Evolutionary conservation across 2,888 invertebrate genomes (phyloP).

Genomic region (Norana najaformis): DNA sequence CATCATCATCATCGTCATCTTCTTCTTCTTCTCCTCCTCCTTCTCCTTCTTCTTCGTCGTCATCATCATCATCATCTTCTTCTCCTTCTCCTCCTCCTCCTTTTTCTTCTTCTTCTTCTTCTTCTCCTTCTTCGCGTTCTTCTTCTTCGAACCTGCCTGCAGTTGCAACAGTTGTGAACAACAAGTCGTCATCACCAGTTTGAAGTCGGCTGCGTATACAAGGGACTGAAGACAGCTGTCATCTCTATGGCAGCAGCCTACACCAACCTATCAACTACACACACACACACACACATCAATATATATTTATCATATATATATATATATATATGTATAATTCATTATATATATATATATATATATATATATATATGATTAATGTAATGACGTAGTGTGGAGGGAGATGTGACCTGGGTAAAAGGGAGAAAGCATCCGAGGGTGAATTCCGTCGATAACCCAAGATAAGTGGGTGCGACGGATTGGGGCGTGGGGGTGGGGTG

Average conservation of each 20-base stretch:
- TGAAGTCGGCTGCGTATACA: too few species aligned
- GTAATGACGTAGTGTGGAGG: background rate
- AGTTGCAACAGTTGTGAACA: background rate
- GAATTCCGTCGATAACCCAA: background rate
- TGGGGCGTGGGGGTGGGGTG: background rate
- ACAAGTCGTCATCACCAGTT: slow-evolving; percentile 26
- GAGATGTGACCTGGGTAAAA: background rate
- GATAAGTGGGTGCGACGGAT: background rate
- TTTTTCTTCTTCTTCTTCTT: background rate
- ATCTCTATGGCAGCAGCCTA: too few species aligned
- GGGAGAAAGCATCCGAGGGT: background rate
- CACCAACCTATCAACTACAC: too few species aligned
- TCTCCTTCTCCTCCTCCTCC: background rate
- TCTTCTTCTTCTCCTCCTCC: background rate
- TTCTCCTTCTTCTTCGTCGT: background rate
- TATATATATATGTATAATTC: too few species aligned
- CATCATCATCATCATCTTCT: background rate
- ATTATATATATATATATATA: too few species aligned
- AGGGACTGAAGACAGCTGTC: too few species aligned
- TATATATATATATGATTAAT: background rate
- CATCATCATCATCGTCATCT: background rate
- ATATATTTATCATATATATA: too few species aligned
- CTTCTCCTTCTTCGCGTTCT: slow-evolving; percentile 15
- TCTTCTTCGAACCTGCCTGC: slow-evolving; percentile 20
- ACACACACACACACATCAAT: too few species aligned